Percentiles rank a stretch among this genome's conserved stretches.
Evolutionary conservation across 35 echinoderm and acorn worm species (phyloP).

Genomic region (Ophiothrix spiculata): DNA sequence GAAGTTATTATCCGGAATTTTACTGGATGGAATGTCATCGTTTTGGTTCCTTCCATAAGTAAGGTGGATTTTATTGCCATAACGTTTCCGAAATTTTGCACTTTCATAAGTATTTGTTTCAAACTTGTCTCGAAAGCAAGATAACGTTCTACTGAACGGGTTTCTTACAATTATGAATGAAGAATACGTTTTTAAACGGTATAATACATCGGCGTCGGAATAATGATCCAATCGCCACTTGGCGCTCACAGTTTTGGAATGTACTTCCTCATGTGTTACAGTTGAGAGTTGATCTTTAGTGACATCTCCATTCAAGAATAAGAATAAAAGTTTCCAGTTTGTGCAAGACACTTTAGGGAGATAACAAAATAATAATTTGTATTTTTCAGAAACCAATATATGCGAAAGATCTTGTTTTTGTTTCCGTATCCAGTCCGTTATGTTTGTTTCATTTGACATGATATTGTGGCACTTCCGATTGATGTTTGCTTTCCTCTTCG

Average conservation of each 20-base stretch:
- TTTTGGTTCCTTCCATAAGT: background rate
- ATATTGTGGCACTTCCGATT: background rate
- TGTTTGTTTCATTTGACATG: background rate
- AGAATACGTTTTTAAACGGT: conserved; percentile 35
- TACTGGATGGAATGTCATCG: background rate
- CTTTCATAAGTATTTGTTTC: background rate
- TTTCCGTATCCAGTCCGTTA: background rate
- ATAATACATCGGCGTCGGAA: background rate
- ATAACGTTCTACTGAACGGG: conserved; percentile 50
- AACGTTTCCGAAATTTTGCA: background rate
- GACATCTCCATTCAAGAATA: conserved; percentile 34
- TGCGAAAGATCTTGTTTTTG: background rate
- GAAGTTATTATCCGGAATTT: conserved; percentile 1
- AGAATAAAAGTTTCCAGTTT: conserved; percentile 53
- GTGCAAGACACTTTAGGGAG: conserved; percentile 57
- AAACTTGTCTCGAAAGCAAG: conserved; percentile 51
- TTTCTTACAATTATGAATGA: conserved; percentile 56
- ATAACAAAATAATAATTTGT: conserved; percentile 52
- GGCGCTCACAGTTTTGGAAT: background rate
- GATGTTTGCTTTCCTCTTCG: background rate
- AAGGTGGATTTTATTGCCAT: conserved; percentile 1
- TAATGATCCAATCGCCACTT: background rate
- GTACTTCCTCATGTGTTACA: background rate
- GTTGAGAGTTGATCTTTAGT: background rate
- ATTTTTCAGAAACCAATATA: conserved; percentile 44